Conservation (phyloP, 1,140 invertebrate genomes). For the fruit fly (Drosophila melanogaster) region DNA sequence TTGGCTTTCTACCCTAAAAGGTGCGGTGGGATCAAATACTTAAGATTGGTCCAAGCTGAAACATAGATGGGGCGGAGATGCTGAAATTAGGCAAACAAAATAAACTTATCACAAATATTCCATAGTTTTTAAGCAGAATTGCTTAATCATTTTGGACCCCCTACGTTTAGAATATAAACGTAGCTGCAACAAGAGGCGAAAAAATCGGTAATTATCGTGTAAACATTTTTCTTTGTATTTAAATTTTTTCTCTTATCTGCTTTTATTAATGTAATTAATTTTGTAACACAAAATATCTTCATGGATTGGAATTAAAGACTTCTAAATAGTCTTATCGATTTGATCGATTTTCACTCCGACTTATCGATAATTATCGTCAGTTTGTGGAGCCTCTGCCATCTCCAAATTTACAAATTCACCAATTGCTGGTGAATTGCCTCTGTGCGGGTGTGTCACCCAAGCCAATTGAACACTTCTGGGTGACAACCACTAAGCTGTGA, state of each 20-base stretch:
- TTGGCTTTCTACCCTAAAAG: constrained; percentile 41
- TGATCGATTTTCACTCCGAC: not conserved
- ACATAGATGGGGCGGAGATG: constrained; percentile 3
- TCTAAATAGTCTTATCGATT: too few relatives aligned
- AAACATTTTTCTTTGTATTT: too few relatives aligned
- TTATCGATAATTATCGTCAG: not conserved
- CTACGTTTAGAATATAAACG: not conserved
- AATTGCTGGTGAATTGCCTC: constrained; percentile 48
- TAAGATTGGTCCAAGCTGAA: constrained; percentile 10
- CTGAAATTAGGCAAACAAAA: not conserved
- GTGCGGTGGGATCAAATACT: constrained; percentile 36
- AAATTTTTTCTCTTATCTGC: too few relatives aligned
- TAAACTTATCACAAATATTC: too few relatives aligned
- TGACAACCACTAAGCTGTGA: constrained; percentile 46
- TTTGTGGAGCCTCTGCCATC: not conserved
- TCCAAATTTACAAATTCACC: constrained; percentile 26
- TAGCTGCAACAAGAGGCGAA: too few relatives aligned
- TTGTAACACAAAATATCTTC: too few relatives aligned
- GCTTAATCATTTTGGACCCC: constrained; percentile 24
- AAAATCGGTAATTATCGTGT: too few relatives aligned
- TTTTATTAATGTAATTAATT: too few relatives aligned
- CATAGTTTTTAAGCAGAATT: not conserved
- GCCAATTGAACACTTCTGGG: constrained; percentile 20
- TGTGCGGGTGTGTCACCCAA: constrained; percentile 44
- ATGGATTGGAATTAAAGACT: too few relatives aligned